phyloP scores from a whole-genome alignment of 1,140 invertebrate genomes.

The Drosophila pruinosa region DNA sequence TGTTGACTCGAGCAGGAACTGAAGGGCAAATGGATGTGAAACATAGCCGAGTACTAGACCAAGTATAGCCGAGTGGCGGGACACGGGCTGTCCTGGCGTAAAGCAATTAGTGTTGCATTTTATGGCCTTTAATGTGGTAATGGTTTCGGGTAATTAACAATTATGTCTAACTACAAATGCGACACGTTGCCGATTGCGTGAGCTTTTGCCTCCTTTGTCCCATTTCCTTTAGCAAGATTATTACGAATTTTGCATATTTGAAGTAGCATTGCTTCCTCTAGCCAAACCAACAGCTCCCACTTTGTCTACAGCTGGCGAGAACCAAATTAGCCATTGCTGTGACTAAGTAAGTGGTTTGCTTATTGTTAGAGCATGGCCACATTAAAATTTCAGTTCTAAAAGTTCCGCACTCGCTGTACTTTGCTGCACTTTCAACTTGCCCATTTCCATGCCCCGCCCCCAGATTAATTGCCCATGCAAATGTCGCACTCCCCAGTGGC shows the following conservation, averaged over 20 bases:
- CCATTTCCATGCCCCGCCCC: conserved; percentile 16
- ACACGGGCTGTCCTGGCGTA: conserved; percentile 45
- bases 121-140: conserved; percentile 81
- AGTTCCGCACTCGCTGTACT: conserved; percentile 35
- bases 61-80: not conserved
- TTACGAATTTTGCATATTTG: conserved; percentile 77
- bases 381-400: conserved; percentile 66
- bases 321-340: conserved; percentile 65
- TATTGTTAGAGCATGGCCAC: conserved; percentile 68
- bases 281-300: too few relatives aligned
- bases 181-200: conserved; percentile 78
- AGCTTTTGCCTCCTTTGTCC: not conserved
- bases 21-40: not conserved
- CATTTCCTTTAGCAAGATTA: conserved; percentile 42
- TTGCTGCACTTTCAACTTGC: conserved; percentile 47
- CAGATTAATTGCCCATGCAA: conserved; percentile 78
- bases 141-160: conserved; percentile 81
- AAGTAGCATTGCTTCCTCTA: conserved; percentile 39
- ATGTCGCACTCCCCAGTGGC: conserved; percentile 33
- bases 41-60: not conserved
- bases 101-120: conserved; percentile 81
- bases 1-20: conserved; percentile 36
- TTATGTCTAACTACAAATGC: conserved; percentile 81
- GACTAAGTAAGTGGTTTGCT: conserved; percentile 74
- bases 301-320: conserved; percentile 30